A percentile compares a stretch with the other conserved stretches of the same genome.
phyloP scores from a whole-genome alignment of 2,888 invertebrate species.

The Cephus pygmeus region DNA sequence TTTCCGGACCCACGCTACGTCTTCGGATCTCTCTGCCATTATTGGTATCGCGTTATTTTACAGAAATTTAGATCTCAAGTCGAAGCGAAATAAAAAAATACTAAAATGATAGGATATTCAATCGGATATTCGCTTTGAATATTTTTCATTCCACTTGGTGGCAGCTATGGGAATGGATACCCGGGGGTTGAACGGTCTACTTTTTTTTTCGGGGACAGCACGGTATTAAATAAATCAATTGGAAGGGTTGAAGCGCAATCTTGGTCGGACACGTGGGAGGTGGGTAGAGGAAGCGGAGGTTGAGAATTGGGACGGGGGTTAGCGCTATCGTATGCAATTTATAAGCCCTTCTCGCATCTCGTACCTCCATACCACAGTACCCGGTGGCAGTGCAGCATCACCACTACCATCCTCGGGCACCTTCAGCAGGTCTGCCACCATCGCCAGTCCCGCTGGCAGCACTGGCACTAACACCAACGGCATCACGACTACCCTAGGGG shows the following conservation, averaged over 20 bases:
- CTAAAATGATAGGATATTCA: not conserved
- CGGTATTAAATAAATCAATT: constrained; percentile 52
- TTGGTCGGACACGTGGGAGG: constrained; percentile 45
- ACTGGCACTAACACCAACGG: constrained; percentile 32
- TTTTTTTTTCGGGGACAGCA: constrained; percentile 16
- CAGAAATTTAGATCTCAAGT: not conserved
- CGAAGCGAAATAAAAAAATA: not conserved
- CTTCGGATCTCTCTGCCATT: not conserved
- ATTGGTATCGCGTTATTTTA: not conserved
- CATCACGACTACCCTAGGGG: constrained; percentile 40
- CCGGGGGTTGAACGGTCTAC: not conserved
- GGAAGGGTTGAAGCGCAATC: constrained; percentile 48
- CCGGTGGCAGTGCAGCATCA: constrained; percentile 6
- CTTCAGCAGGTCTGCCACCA: constrained; percentile 33
- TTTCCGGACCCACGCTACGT: not conserved
- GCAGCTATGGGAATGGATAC: not conserved
- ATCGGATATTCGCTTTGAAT: not conserved
- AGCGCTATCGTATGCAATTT: constrained; percentile 61
- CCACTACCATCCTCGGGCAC: constrained; percentile 31
- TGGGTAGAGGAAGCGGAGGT: constrained; percentile 25
- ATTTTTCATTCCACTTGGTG: not conserved
- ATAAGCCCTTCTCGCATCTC: constrained; percentile 55
- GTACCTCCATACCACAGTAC: constrained; percentile 26
- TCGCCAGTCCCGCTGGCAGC: constrained; percentile 18
- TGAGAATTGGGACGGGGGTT: constrained; percentile 24